Conservation (phyloP, 2,888 invertebrate species). For the Tinea pellionella region DNA sequence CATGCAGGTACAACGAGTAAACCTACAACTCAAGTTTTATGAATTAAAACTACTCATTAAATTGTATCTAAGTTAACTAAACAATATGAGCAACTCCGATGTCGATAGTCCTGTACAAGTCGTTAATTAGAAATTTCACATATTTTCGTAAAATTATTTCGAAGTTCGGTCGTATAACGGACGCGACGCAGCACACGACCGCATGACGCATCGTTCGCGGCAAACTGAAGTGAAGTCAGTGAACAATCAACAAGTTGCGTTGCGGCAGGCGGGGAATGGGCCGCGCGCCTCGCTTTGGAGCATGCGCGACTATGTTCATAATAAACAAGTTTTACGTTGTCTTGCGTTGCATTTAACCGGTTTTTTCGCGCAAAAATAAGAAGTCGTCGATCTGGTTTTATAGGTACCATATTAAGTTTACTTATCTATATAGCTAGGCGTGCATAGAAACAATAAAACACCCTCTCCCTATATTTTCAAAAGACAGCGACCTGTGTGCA, state of each 20-base stretch:
- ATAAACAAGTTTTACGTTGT: slow-evolving; percentile 19
- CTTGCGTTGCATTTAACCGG: slow-evolving; percentile 9
- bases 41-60: slow-evolving; percentile 54
- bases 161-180: slow-evolving; percentile 51
- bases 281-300: slow-evolving; percentile 29
- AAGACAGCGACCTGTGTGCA: no score
- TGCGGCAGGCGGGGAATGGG: slow-evolving; percentile 27
- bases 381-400: neutral
- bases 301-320: slow-evolving; percentile 61
- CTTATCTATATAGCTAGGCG: no score
- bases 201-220: slow-evolving; percentile 57
- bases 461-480: no score
- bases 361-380: slow-evolving; percentile 15
- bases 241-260: slow-evolving; percentile 66
- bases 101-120: slow-evolving; percentile 41
- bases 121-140: slow-evolving; percentile 59
- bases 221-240: slow-evolving; percentile 59
- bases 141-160: slow-evolving; percentile 62
- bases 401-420: neutral
- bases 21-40: slow-evolving; percentile 55
- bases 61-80: slow-evolving; percentile 38
- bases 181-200: slow-evolving; percentile 46
- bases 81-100: slow-evolving; percentile 37
- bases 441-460: no score
- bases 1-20: slow-evolving; percentile 65